Evolutionary conservation across 2,113 vertebrate species (phyloP).

Genomic region (Hemibagrus wyckioides): DNA sequence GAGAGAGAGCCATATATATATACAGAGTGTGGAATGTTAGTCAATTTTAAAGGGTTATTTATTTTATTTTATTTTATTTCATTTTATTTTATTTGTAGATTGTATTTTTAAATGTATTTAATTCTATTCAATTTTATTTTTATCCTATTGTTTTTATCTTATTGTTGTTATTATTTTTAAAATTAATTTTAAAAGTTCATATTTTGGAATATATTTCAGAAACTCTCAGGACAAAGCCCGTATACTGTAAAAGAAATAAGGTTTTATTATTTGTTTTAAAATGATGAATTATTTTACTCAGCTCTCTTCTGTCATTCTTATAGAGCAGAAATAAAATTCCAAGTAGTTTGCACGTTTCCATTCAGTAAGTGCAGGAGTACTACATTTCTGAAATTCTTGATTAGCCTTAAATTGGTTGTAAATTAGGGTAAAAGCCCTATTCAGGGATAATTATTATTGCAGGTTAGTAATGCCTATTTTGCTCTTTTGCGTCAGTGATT

Average conservation of each 20-base stretch:
- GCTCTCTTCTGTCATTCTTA: neutral
- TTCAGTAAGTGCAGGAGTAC: neutral
- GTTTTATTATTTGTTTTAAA: neutral
- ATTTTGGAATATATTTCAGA: no score
- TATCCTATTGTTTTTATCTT: no score
- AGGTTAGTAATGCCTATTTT: conserved; percentile 21
- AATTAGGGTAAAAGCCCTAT: conserved; percentile 20
- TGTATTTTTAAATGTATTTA: no score
- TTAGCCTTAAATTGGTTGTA: conserved; percentile 23
- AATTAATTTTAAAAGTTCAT: no score
- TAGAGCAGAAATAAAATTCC: neutral
- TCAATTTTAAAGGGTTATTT: no score
- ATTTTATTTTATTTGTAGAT: no score
- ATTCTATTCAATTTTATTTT: no score
- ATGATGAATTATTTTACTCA: neutral
- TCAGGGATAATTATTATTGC: conserved; percentile 7
- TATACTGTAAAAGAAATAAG: neutral
- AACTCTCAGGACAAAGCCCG: neutral
- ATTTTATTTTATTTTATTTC: no score
- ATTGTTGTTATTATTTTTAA: no score
- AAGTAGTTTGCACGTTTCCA: neutral
- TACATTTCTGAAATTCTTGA: neutral
- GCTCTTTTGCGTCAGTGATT: conserved; percentile 5
- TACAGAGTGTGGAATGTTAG: no score
- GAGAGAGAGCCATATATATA: no score